phyloP scores from a whole-genome alignment of 2,113 vertebrate genomes.

The Channa maculata region DNA sequence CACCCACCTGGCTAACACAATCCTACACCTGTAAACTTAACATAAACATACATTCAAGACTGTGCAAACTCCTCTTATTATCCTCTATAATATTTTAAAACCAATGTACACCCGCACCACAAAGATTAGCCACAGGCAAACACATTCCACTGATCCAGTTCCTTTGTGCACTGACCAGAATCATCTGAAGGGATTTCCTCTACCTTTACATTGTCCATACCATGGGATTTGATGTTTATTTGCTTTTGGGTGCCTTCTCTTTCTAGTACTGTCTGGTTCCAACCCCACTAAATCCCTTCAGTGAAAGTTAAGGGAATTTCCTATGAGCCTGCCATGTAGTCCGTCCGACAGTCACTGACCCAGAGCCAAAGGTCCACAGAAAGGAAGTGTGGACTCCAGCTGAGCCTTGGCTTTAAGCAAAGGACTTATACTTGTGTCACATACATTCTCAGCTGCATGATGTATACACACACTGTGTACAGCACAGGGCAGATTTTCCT shows the following conservation, averaged over 20 bases:
- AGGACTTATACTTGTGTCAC: conserved; percentile 35
- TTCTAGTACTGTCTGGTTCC: conserved; percentile 35
- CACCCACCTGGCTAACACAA: conserved; percentile 55
- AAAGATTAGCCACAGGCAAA: conserved; percentile 63
- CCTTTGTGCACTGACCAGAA: conserved; percentile 63
- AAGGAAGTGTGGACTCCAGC: conserved; percentile 61
- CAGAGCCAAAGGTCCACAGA: conserved; percentile 57
- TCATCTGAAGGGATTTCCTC: conserved; percentile 67
- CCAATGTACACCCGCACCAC: conserved; percentile 60
- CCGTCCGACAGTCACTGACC: conserved; percentile 64
- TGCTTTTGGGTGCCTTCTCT: conserved; percentile 54
- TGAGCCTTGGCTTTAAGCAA: conserved; percentile 25
- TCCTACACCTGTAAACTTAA: conserved; percentile 55
- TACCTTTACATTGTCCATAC: conserved; percentile 31
- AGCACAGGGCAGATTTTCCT: conserved; percentile 32
- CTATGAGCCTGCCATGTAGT: conserved; percentile 23
- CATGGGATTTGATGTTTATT: conserved; percentile 60
- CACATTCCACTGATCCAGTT: conserved; percentile 52
- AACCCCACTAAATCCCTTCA: conserved; percentile 24
- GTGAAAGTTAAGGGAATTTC: conserved; percentile 49
- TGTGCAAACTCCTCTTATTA: conserved; percentile 59
- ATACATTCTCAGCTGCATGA: background rate
- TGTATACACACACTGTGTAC: conserved; percentile 17
- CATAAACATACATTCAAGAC: conserved; percentile 57
- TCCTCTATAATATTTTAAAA: conserved; percentile 54